Percentiles rank a stretch among this genome's conserved stretches.
phyloP scores from a whole-genome alignment of 2,113 vertebrate genomes.

The Turdus rufiventris region DNA sequence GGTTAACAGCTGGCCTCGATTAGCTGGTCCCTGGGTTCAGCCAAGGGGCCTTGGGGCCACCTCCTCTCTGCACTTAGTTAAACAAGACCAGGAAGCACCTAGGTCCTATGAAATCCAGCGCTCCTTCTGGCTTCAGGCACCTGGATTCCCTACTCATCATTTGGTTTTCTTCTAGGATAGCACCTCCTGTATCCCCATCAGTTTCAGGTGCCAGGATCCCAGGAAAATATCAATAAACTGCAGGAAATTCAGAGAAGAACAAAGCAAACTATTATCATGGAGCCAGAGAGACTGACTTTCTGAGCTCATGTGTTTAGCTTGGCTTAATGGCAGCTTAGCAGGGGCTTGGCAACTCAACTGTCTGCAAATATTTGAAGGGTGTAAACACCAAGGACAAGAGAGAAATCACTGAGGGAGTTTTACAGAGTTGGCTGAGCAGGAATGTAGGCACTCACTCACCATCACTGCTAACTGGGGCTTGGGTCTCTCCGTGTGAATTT shows the following conservation, averaged over 20 bases:
- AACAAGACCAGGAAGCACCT: neutral
- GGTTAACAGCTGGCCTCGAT: neutral
- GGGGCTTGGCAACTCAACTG: slow-evolving; percentile 22
- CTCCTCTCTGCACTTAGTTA: neutral
- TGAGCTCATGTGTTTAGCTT: slow-evolving; percentile 66
- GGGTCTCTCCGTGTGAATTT: neutral
- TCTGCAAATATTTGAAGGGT: slow-evolving; percentile 36
- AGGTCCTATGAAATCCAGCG: neutral
- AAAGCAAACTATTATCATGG: slow-evolving; percentile 36
- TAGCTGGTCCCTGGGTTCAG: neutral
- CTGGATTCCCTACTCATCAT: neutral
- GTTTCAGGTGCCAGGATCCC: neutral
- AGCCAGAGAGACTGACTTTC: slow-evolving; percentile 22
- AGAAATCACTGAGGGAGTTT: neutral
- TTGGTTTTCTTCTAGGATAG: neutral
- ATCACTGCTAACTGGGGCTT: neutral
- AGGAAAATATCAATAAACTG: neutral
- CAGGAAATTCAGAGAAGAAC: slow-evolving; percentile 14
- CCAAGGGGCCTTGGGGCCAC: neutral
- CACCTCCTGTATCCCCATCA: neutral
- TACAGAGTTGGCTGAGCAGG: neutral
- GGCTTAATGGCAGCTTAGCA: slow-evolving; percentile 5
- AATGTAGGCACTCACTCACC: neutral
- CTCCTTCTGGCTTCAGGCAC: neutral
- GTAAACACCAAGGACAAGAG: slow-evolving; percentile 24